Evolutionary conservation across 2,888 invertebrate genomes (phyloP), one percentile per base, ranked within the genome.

Genomic region (Dendrolimus pini): DNA sequence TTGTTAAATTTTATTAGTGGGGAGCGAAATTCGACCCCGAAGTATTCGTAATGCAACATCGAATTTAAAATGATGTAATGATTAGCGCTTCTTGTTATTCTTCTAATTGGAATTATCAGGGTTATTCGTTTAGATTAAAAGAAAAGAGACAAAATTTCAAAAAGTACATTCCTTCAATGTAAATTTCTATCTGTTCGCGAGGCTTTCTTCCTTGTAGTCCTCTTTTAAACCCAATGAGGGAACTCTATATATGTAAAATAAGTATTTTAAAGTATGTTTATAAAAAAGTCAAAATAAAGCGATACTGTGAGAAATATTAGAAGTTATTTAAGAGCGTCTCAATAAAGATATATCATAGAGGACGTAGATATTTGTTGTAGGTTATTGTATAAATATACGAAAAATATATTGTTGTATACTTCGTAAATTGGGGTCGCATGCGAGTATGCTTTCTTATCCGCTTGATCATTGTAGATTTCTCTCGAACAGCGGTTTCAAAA

Each of bases 251-350:
- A 71, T 84, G 81, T 86, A 84, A 82, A 30, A 82, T 89, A 87
- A 81, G 76, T 86, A 86, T 78, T 82, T 72, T 70, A 71, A 82
- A 82, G 70, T 84, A 82, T 87, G 86, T 80, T 83, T 86, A 81
- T 78, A 84, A 85, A 82, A 72, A 84, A 88, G 90, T 90, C 90
- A 90, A 89, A 88, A 88, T 89, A 85, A 90, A 90, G 90, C 90
- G 85, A 85, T 77, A 88, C 90, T 90, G 90, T 90, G 90, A 90
- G 80, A 89, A 75, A 87, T 75, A 82, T 87, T 90, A 90, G 90
- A 84, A 78, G 81, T 78, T 87, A 87, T 80, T 75, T 66, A 68
- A 71, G 74, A 80, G 74, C 83, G 87, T 88, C 87, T 83, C 80
- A 81, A 83, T 69, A 72, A 82, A 80, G 9, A 47, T 80, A 85